These are phyloP conservation scores for Trachops cirrhosus DNA, from an alignment of 2,797 vertebrate genomes.

Conservation along the genomic window DNA sequence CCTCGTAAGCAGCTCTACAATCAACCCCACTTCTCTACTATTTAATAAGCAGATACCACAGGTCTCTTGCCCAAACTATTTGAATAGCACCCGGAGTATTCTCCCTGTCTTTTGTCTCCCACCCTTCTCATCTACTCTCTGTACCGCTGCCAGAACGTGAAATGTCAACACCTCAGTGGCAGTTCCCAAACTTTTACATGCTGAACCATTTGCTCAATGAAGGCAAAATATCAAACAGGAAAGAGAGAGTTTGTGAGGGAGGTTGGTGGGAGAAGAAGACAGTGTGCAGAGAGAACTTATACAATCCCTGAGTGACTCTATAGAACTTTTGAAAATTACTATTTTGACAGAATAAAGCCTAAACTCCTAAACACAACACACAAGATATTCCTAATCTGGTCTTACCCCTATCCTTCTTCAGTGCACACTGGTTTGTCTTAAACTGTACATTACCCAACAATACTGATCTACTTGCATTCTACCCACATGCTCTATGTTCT, in stretches of 20 bases:
- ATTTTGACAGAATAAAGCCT: not conserved
- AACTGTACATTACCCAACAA: not conserved
- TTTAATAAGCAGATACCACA: not conserved
- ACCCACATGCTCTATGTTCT: not conserved
- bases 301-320: not conserved
- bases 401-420: not conserved
- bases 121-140: not conserved
- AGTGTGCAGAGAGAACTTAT: not conserved
- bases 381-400: not conserved
- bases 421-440: not conserved
- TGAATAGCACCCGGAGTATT: not conserved
- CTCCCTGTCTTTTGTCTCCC: not conserved
- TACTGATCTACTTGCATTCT: not conserved
- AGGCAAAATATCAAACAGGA: not conserved
- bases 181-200: not conserved
- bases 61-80: not conserved
- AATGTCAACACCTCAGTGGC: not conserved
- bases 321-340: not conserved
- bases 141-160: not conserved
- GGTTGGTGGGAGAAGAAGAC: not conserved
- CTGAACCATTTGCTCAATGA: not conserved
- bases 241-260: not conserved
- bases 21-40: not conserved
- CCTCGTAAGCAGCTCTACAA: not conserved
- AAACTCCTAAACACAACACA: not conserved